A percentile compares a stretch with the other conserved stretches of the same genome.
These are phyloP conservation scores for Misgurnus mizolepis DNA, from an alignment of 2,113 vertebrate species.

Conservation along the genomic window DNA sequence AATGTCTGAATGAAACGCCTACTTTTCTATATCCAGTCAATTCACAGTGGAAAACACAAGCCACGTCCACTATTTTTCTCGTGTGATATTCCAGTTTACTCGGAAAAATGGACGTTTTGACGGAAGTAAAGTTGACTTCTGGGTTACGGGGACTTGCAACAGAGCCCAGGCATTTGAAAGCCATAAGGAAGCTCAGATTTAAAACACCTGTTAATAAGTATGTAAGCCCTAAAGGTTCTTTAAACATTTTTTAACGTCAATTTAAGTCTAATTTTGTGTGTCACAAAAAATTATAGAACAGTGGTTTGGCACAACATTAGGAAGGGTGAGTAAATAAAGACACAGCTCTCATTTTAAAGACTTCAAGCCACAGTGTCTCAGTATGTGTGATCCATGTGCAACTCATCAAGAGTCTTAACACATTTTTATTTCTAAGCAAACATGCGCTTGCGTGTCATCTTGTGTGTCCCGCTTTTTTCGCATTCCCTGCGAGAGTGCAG, in stretches of 20 bases:
- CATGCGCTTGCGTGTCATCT: not conserved
- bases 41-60: too few relatives aligned
- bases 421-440: constrained; percentile 9
- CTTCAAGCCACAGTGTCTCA: constrained; percentile 26
- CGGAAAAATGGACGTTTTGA: too few relatives aligned
- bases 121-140: too few relatives aligned
- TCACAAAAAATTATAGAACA: not conserved
- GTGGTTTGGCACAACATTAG: not conserved
- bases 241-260: too few relatives aligned
- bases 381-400: constrained; percentile 11
- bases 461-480: not conserved
- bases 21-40: too few relatives aligned
- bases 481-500: not conserved
- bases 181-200: too few relatives aligned
- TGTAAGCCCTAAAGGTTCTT: not conserved
- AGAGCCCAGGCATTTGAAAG: too few relatives aligned
- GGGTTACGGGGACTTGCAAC: too few relatives aligned
- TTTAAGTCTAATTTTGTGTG: not conserved
- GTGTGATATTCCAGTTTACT: too few relatives aligned
- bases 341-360: not conserved
- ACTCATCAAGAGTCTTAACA: not conserved
- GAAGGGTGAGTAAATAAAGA: not conserved
- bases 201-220: too few relatives aligned
- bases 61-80: too few relatives aligned
- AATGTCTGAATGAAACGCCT: too few relatives aligned